These are phyloP conservation scores for Coreoperca whiteheadi DNA, from an alignment of 2,113 vertebrate species.

Conservation along the genomic window DNA sequence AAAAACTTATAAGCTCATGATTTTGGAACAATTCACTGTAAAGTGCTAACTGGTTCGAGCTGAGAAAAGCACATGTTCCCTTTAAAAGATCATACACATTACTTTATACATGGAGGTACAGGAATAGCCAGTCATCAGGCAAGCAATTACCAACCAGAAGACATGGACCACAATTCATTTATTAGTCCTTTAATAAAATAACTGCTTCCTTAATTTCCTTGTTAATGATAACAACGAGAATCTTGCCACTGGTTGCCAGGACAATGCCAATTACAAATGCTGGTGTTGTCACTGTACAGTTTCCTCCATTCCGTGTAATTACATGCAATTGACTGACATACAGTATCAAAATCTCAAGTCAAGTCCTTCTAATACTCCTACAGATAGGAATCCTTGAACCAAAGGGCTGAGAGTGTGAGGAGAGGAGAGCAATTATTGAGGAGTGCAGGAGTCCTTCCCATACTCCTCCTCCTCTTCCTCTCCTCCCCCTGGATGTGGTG, in stretches of 20 bases:
- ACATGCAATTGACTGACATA: slow-evolving; percentile 85
- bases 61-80: slow-evolving; percentile 81
- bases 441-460: slow-evolving; percentile 63
- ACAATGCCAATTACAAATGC: slow-evolving; percentile 84
- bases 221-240: slow-evolving; percentile 81
- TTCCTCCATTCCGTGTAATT: slow-evolving; percentile 75
- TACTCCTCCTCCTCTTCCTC: slow-evolving; percentile 60
- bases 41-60: slow-evolving; percentile 83
- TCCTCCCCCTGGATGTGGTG: slow-evolving; percentile 61
- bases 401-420: slow-evolving; percentile 63
- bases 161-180: slow-evolving; percentile 83
- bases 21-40: slow-evolving; percentile 85
- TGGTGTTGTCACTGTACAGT: slow-evolving; percentile 80
- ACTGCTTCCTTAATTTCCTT: slow-evolving; percentile 84
- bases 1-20: slow-evolving; percentile 81
- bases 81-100: slow-evolving; percentile 78
- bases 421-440: slow-evolving; percentile 68
- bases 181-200: slow-evolving; percentile 88
- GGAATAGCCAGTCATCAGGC: slow-evolving; percentile 74
- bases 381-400: slow-evolving; percentile 75
- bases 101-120: slow-evolving; percentile 82
- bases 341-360: slow-evolving; percentile 82
- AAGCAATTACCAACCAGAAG: slow-evolving; percentile 85
- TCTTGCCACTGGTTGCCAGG: slow-evolving; percentile 80
- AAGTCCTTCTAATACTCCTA: slow-evolving; percentile 76